phyloP scores from a whole-genome alignment of 2,888 invertebrate genomes.

The Erebia ligea region DNA sequence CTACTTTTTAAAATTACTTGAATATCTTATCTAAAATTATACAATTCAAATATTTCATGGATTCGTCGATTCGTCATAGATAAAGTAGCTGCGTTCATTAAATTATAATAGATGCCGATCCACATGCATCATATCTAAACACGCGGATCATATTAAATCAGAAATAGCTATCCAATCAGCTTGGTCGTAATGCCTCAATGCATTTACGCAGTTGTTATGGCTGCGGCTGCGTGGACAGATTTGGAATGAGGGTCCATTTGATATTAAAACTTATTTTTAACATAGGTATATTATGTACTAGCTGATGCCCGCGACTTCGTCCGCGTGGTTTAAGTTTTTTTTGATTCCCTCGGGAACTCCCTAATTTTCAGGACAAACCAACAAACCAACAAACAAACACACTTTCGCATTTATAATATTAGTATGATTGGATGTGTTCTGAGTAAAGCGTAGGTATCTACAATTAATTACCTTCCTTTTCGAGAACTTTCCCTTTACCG shows the following conservation, averaged over 20 bases:
- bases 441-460: too few relatives aligned
- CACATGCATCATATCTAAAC: conserved; percentile 59
- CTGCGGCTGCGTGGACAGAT: conserved; percentile 37
- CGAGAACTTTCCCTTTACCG: too few relatives aligned
- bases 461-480: too few relatives aligned
- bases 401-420: too few relatives aligned
- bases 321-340: too few relatives aligned
- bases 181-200: conserved; percentile 55
- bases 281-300: neutral
- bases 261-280: conserved; percentile 16
- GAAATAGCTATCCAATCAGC: conserved; percentile 76
- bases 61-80: conserved; percentile 5
- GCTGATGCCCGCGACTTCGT: too few relatives aligned
- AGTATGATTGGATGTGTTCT: too few relatives aligned
- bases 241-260: conserved; percentile 24
- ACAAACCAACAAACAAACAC: too few relatives aligned
- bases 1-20: neutral
- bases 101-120: conserved; percentile 28
- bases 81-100: conserved; percentile 2
- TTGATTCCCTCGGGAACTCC: too few relatives aligned
- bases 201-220: conserved; percentile 62
- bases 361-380: too few relatives aligned
- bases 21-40: conserved; percentile 10
- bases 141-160: conserved; percentile 63
- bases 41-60: conserved; percentile 8